phyloP scores from a whole-genome alignment of 2,113 vertebrate genomes.

The Apistogramma diplotaenia region DNA sequence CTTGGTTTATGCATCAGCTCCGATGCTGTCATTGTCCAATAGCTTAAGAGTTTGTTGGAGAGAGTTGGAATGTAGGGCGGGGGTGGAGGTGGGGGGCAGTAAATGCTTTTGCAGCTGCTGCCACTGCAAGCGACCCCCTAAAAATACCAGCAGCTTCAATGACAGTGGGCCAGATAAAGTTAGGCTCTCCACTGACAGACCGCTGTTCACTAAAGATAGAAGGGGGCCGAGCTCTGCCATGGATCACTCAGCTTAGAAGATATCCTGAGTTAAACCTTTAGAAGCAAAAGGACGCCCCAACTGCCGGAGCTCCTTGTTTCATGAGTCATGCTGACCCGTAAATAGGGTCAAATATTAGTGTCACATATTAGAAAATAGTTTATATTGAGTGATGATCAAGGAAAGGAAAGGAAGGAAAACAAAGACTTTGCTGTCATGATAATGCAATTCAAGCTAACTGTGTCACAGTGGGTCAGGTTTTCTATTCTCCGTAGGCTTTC shows the following conservation, averaged over 20 bases:
- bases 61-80: slow-evolving; percentile 7
- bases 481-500: background rate
- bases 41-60: slow-evolving; percentile 29
- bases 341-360: slow-evolving; percentile 10
- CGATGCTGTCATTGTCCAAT: slow-evolving; percentile 58
- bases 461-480: background rate
- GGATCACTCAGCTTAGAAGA: slow-evolving; percentile 56
- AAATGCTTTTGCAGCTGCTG: slow-evolving; percentile 75
- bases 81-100: slow-evolving; percentile 8
- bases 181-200: slow-evolving; percentile 61
- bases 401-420: background rate
- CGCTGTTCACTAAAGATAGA: slow-evolving; percentile 66
- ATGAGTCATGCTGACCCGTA: slow-evolving; percentile 19
- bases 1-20: slow-evolving; percentile 12
- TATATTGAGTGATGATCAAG: background rate
- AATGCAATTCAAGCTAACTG: background rate
- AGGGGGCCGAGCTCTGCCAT: slow-evolving; percentile 27
- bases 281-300: slow-evolving; percentile 40
- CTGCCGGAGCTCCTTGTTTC: slow-evolving; percentile 23
- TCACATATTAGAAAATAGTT: background rate
- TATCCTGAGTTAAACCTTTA: slow-evolving; percentile 33
- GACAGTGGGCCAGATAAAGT: slow-evolving; percentile 72
- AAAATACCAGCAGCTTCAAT: slow-evolving; percentile 72
- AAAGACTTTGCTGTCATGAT: background rate
- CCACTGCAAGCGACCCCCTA: slow-evolving; percentile 57